Percentiles rank a stretch among this genome's conserved stretches.
Evolutionary conservation across 2,113 vertebrate species (phyloP).

Genomic region (Zeus faber): DNA sequence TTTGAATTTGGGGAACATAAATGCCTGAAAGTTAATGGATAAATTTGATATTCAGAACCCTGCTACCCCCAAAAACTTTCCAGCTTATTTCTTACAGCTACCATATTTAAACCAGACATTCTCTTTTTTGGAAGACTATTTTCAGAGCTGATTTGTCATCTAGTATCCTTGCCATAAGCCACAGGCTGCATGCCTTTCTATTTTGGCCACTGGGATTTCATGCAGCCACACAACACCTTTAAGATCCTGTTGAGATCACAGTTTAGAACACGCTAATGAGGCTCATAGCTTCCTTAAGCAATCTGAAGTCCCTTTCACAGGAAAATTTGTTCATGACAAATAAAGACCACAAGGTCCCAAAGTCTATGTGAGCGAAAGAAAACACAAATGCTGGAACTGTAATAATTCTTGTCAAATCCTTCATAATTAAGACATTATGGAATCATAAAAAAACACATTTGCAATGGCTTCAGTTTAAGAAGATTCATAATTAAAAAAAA

Average conservation of each 20-base stretch:
- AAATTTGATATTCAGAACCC: background rate
- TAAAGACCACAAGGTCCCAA: no score
- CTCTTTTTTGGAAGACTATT: slow-evolving; percentile 55
- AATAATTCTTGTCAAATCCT: no score
- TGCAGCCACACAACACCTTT: slow-evolving; percentile 43
- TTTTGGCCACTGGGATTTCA: slow-evolving; percentile 41
- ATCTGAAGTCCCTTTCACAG: no score
- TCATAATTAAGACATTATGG: no score
- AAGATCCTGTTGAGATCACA: slow-evolving; percentile 31
- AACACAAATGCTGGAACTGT: no score
- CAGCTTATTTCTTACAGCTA: slow-evolving; percentile 40
- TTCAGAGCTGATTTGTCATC: slow-evolving; percentile 53
- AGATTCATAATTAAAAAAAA: no score
- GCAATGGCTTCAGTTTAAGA: no score
- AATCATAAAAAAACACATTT: no score
- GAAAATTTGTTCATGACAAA: no score
- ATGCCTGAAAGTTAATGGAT: background rate
- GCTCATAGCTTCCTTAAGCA: slow-evolving; percentile 24
- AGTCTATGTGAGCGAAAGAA: no score
- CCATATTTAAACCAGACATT: slow-evolving; percentile 45
- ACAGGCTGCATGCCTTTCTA: slow-evolving; percentile 55
- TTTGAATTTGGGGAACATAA: background rate
- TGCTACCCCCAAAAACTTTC: slow-evolving; percentile 11
- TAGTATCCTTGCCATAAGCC: slow-evolving; percentile 34
- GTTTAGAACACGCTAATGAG: slow-evolving; percentile 37